A percentile compares a stretch with the other conserved stretches of the same genome.
Evolutionary conservation across 2,888 invertebrate genomes (phyloP).

Genomic region (Choristoneura rosaceana): DNA sequence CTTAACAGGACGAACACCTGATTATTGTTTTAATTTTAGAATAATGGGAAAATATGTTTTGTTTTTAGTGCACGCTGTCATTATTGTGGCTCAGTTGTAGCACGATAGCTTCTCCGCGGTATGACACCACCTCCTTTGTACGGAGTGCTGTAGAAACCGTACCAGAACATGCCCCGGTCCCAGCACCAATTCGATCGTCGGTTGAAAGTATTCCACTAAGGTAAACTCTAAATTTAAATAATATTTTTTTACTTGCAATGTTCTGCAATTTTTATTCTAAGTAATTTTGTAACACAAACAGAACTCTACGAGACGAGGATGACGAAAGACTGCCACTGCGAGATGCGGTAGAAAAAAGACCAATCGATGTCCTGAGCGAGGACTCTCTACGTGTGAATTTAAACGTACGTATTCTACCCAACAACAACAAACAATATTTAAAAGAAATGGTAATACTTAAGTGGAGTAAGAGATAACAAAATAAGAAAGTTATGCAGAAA

Average conservation of each 20-base stretch:
- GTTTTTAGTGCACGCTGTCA: constrained; percentile 63
- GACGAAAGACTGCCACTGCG: constrained; percentile 86
- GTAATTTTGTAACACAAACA: constrained; percentile 42
- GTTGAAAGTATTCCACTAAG: constrained; percentile 89
- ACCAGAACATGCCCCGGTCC: constrained; percentile 72
- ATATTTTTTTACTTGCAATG: not conserved
- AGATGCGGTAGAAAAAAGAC: constrained; percentile 89
- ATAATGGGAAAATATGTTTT: constrained; percentile 21
- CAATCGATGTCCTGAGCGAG: constrained; percentile 69
- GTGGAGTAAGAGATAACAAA: no score
- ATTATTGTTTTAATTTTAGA: constrained; percentile 13
- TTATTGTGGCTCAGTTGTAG: constrained; percentile 56
- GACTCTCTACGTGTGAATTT: constrained; percentile 62
- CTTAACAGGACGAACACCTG: constrained; percentile 24
- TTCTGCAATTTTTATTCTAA: not conserved
- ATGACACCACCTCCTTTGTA: constrained; percentile 59
- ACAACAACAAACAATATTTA: not conserved
- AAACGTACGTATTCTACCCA: constrained; percentile 53
- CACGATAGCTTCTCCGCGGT: constrained; percentile 66
- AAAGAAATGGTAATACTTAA: no score
- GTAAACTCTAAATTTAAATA: constrained; percentile 53
- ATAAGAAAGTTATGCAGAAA: no score
- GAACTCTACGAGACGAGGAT: constrained; percentile 72
- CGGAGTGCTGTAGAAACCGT: constrained; percentile 74
- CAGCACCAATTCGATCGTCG: constrained; percentile 88